phyloP scores from a whole-genome alignment of 2,888 invertebrate genomes.

The Venustoraphidia nigricollis region DNA sequence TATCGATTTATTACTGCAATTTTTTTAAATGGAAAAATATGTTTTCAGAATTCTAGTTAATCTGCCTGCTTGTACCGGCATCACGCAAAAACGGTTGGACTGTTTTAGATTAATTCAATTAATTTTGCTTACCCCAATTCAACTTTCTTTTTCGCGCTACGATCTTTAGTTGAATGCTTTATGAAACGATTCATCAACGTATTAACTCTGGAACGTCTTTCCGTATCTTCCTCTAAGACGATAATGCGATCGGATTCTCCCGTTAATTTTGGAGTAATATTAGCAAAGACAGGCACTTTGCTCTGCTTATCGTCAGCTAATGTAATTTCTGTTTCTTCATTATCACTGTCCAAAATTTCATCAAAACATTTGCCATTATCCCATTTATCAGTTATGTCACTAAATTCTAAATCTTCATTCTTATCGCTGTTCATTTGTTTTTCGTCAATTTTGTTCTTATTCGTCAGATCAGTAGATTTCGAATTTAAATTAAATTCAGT shows the following conservation, averaged over 20 bases:
- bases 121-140: conserved; percentile 39
- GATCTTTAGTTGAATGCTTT: conserved; percentile 44
- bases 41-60: not conserved
- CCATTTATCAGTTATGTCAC: not conserved
- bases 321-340: conserved; percentile 5
- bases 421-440: not conserved
- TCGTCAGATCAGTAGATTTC: not conserved
- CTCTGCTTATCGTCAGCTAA: conserved; percentile 7
- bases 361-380: not conserved
- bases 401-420: not conserved
- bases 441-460: not conserved
- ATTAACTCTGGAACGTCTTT: conserved; percentile 39
- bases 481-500: not conserved
- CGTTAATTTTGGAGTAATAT: conserved; percentile 33
- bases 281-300: conserved; percentile 8
- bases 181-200: conserved; percentile 55
- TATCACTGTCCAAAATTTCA: conserved; percentile 8
- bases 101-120: not conserved
- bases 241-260: conserved; percentile 39
- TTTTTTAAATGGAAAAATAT: no score
- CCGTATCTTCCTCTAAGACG: conserved; percentile 38
- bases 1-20: no score
- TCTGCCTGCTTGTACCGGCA: no score
- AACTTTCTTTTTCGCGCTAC: conserved; percentile 35
- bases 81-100: no score